Evolutionary conservation across 2,888 invertebrate genomes (phyloP), one percentile per base, ranked within the genome.

Genomic region (Sesia apiformis): DNA sequence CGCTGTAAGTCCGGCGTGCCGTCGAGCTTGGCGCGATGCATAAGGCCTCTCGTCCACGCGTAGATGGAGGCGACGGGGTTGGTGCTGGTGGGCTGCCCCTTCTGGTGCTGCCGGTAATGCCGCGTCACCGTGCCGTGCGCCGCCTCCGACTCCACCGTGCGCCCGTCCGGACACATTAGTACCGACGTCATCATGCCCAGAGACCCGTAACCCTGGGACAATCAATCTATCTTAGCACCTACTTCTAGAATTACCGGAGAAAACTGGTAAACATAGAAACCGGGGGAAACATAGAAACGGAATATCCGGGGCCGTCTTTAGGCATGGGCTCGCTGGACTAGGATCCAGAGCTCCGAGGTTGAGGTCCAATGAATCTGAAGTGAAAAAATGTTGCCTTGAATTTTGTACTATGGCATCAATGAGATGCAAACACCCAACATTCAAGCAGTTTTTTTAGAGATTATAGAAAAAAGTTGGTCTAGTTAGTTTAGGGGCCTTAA

Each of bases 111-210:
- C 70, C 96, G 93, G 88, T 94, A 97, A 90, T 97, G 96, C 55
- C 96, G 91, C 5, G 96, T 97, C 56, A 97, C 97, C 4, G 97
- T 97, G 60, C 97, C 97, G 82, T 97, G 97, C 51, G 97, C 97
- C 43, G 97, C 97, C 82, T 97, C 97, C 0, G 97, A 93, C 86
- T 97, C 97, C 58, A 97, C 93, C 0, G 97, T 97, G 78, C 94
- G 94, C 3, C 91, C 91, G 72, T 91, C 97, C 0, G 97, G 97
- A 75, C 97, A 97, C 89, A 97, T 92, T 56, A 97, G 90, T 40
- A 97, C 96, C 55, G 96, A 96, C 23, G 96, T 96, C 97, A 97
- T 97, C 90, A 97, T 92, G 56, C 97, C 97, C 56, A 97, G 87
- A 0, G 96, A 96, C 1, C 97, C 97, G 67, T 92, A 93, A 23